Percentiles rank a stretch among this genome's conserved stretches.
Conservation (phyloP, 2,888 invertebrate genomes). For the Oscheius onirici region DNA sequence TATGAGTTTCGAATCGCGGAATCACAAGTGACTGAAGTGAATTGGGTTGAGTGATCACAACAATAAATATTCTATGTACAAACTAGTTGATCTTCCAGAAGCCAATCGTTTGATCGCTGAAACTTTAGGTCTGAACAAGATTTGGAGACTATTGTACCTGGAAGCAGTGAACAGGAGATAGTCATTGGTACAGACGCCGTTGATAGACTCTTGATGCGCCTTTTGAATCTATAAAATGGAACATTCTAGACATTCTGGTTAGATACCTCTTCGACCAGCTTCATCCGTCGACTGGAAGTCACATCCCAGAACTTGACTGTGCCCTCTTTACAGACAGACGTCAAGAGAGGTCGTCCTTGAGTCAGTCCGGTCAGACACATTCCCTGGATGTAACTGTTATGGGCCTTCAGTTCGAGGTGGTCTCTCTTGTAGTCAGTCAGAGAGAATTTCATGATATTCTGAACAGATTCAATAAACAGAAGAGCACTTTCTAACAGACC, state of each 20-base stretch:
- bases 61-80: constrained; percentile 24
- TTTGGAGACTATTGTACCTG: constrained; percentile 76
- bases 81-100: constrained; percentile 35
- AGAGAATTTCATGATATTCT: constrained; percentile 65
- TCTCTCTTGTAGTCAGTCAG: constrained; percentile 58
- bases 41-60: constrained; percentile 22
- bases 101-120: constrained; percentile 42
- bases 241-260: no score
- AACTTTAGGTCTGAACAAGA: no score
- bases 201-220: constrained; percentile 76
- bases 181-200: constrained; percentile 79
- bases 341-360: constrained; percentile 33
- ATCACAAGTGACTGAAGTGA: constrained; percentile 32
- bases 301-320: constrained; percentile 82
- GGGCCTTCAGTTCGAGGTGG: constrained; percentile 56
- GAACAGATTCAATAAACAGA: constrained; percentile 20
- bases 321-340: constrained; percentile 81
- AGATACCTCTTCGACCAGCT: constrained; percentile 67
- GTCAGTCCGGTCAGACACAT: constrained; percentile 35
- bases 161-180: constrained; percentile 83
- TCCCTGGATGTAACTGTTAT: constrained; percentile 53
- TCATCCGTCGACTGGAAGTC: constrained; percentile 78
- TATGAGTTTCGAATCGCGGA: neutral
- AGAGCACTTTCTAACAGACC: constrained; percentile 42
- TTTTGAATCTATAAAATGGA: constrained; percentile 48